These are phyloP conservation scores for Temnothorax ravouxi DNA, from an alignment of 2,888 invertebrate genomes.

Conservation along the genomic window DNA sequence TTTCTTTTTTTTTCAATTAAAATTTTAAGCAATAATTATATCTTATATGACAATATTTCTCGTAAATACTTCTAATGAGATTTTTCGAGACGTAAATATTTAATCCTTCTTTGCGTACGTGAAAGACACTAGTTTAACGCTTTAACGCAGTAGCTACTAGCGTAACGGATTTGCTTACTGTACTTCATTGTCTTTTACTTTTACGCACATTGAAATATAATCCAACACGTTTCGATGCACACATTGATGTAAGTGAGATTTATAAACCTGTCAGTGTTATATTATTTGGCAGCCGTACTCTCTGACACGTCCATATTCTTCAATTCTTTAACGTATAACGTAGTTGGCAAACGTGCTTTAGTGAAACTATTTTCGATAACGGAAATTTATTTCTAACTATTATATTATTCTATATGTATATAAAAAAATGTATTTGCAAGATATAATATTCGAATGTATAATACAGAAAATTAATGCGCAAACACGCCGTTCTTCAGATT, in stretches of 20 bases:
- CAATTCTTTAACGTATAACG: constrained; percentile 56
- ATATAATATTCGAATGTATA: neutral
- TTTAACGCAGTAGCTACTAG: constrained; percentile 22
- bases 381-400: constrained; percentile 45
- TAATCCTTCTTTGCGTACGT: neutral
- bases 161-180: constrained; percentile 47
- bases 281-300: constrained; percentile 46
- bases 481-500: neutral
- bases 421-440: neutral
- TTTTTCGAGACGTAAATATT: neutral
- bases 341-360: constrained; percentile 73
- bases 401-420: constrained; percentile 15
- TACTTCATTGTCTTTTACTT: constrained; percentile 49
- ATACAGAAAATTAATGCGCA: neutral
- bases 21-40: neutral
- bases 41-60: neutral
- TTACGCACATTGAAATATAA: constrained; percentile 47
- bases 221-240: constrained; percentile 35
- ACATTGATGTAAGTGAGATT: constrained; percentile 28
- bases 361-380: constrained; percentile 47
- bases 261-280: constrained; percentile 44
- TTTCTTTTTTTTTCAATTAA: neutral
- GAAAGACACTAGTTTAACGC: constrained; percentile 6
- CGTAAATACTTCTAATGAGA: neutral
- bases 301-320: constrained; percentile 31